phyloP scores from a whole-genome alignment of 2,113 vertebrate genomes.

The Microcebus lehilahytsara region DNA sequence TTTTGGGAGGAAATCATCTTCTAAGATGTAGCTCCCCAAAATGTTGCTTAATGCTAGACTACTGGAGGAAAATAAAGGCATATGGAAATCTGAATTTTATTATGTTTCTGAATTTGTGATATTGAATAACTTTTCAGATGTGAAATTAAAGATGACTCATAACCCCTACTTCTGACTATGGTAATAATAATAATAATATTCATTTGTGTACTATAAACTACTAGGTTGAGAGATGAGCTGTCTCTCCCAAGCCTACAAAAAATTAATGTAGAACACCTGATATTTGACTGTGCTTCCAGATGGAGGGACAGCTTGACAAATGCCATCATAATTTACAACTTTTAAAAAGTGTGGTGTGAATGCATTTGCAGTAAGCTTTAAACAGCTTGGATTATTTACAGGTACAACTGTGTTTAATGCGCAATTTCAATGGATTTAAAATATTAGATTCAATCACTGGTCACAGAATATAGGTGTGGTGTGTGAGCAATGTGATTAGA shows the following conservation, averaged over 20 bases:
- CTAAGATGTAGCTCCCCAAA: neutral
- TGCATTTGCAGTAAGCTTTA: constrained; percentile 52
- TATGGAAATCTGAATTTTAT: constrained; percentile 23
- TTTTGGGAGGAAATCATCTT: constrained; percentile 5
- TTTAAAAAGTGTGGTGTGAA: constrained; percentile 55
- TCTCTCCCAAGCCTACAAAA: constrained; percentile 56
- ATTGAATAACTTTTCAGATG: neutral
- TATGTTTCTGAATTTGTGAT: constrained; percentile 50
- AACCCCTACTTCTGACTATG: constrained; percentile 14
- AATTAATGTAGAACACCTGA: constrained; percentile 72
- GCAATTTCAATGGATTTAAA: constrained; percentile 58
- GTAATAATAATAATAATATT: constrained; percentile 54
- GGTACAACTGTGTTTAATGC: constrained; percentile 64
- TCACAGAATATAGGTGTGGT: constrained; percentile 39
- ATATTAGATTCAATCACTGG: constrained; percentile 53
- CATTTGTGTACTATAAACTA: constrained; percentile 25
- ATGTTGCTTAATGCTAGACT: neutral
- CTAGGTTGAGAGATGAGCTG: constrained; percentile 43
- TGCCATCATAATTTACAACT: constrained; percentile 72
- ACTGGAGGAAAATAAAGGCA: neutral
- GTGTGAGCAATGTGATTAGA: constrained; percentile 30
- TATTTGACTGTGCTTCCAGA: constrained; percentile 71
- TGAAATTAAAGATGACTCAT: constrained; percentile 48
- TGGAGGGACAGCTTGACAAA: constrained; percentile 76
- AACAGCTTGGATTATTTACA: constrained; percentile 73